These are phyloP conservation scores for Lipophrys pholis DNA, from an alignment of 2,113 vertebrate genomes.

Conservation along the genomic window DNA sequence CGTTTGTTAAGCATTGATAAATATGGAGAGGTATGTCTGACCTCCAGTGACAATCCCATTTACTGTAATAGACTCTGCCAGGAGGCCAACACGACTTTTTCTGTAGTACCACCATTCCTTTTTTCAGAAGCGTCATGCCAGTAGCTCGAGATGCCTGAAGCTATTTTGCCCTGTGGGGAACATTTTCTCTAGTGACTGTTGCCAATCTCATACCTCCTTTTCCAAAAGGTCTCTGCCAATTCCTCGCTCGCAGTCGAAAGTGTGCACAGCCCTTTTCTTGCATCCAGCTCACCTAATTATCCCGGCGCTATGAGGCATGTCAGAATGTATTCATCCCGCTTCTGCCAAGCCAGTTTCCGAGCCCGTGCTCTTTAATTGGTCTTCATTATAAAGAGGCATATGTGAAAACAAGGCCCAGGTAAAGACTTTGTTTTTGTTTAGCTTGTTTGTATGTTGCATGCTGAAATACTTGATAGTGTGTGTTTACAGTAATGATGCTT, in stretches of 20 bases:
- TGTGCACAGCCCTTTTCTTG: conserved; percentile 57
- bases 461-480: conserved; percentile 43
- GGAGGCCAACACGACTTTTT: conserved; percentile 51
- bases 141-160: conserved; percentile 61
- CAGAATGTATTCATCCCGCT: conserved; percentile 64
- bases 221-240: conserved; percentile 71
- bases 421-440: conserved; percentile 30
- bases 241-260: conserved; percentile 61
- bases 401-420: conserved; percentile 48
- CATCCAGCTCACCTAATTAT: conserved; percentile 81
- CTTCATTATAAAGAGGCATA: conserved; percentile 76
- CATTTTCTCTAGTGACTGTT: conserved; percentile 67
- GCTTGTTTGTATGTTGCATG: conserved; percentile 30
- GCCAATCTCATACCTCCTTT: conserved; percentile 68
- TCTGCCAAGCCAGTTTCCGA: conserved; percentile 57
- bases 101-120: conserved; percentile 49
- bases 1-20: conserved; percentile 30
- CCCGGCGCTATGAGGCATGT: conserved; percentile 77
- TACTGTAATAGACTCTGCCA: conserved; percentile 52
- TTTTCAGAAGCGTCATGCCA: conserved; percentile 53
- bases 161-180: conserved; percentile 74
- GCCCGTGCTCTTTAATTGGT: conserved; percentile 78
- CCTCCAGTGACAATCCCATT: conserved; percentile 46
- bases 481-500: conserved; percentile 55
- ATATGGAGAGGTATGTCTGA: conserved; percentile 36